Percentiles rank a stretch among this genome's conserved stretches.
phyloP scores from a whole-genome alignment of 2,888 invertebrate species.

The Lochmaea capreae region DNA sequence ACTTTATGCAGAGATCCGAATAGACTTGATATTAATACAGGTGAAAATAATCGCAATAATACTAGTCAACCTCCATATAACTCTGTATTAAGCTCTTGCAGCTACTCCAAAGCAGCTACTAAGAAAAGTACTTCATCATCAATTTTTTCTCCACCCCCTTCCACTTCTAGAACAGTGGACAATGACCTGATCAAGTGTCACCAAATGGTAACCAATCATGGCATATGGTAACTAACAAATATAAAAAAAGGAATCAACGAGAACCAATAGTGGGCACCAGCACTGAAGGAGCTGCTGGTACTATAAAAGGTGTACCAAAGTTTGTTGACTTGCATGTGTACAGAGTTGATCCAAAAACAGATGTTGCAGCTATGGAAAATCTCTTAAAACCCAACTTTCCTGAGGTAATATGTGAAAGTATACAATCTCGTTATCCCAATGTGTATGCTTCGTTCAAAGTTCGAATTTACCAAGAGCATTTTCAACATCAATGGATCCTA shows the following conservation, averaged over 20 bases:
- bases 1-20: too few relatives aligned
- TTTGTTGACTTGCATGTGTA: conserved; percentile 9
- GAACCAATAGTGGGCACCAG: too few relatives aligned
- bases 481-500: conserved; percentile 21
- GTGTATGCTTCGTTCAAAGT: conserved; percentile 15
- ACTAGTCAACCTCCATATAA: too few relatives aligned
- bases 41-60: too few relatives aligned
- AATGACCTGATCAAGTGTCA: neutral
- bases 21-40: too few relatives aligned
- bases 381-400: conserved; percentile 12
- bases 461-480: conserved; percentile 13
- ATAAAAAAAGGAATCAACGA: conserved; percentile 9
- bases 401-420: conserved; percentile 5
- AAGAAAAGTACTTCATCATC: too few relatives aligned
- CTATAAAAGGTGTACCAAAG: too few relatives aligned
- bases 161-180: neutral
- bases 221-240: conserved; percentile 5
- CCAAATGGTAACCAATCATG: neutral
- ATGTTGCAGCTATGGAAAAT: neutral
- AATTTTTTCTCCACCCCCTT: too few relatives aligned
- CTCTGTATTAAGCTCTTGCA: too few relatives aligned
- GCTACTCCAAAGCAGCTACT: too few relatives aligned
- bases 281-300: too few relatives aligned
- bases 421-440: conserved; percentile 2
- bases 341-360: conserved; percentile 3